Evolutionary conservation across 2,113 vertebrate genomes (phyloP).

Genomic region (Aspidoscelis tigris): DNA sequence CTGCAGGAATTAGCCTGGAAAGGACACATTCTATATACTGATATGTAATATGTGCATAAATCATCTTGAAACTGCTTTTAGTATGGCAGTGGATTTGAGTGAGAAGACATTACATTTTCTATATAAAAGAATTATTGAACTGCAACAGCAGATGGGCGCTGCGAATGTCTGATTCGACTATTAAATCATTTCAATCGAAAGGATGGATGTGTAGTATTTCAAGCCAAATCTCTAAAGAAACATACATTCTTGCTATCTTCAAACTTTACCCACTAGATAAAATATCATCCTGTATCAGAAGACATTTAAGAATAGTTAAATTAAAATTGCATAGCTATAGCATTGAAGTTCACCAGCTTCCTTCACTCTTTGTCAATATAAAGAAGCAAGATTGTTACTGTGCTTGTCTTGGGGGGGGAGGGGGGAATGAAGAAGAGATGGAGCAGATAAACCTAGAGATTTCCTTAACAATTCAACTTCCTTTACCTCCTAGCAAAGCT

Average conservation of each 20-base stretch:
- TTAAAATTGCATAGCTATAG: background rate
- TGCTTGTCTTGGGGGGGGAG: slow-evolving; percentile 16
- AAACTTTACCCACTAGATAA: slow-evolving; percentile 17
- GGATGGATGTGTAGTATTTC: slow-evolving; percentile 39
- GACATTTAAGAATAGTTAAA: slow-evolving; percentile 15
- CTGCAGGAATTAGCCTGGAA: slow-evolving; percentile 48
- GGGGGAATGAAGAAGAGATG: background rate
- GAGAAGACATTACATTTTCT: slow-evolving; percentile 46
- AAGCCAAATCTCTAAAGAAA: slow-evolving; percentile 46
- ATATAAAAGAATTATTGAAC: slow-evolving; percentile 59
- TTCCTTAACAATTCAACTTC: too few relatives aligned
- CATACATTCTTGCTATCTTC: slow-evolving; percentile 23
- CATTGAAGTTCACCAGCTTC: slow-evolving; percentile 6
- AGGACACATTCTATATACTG: slow-evolving; percentile 24
- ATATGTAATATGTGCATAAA: slow-evolving; percentile 39
- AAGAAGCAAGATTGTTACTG: background rate
- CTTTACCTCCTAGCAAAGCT: background rate
- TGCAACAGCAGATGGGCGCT: slow-evolving; percentile 39
- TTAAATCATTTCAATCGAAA: slow-evolving; percentile 58
- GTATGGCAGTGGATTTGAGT: slow-evolving; percentile 32
- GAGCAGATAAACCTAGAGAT: too few relatives aligned
- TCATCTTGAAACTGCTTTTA: slow-evolving; percentile 46
- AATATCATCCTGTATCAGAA: background rate
- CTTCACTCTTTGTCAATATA: background rate
- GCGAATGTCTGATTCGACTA: slow-evolving; percentile 49